phyloP scores from a whole-genome alignment of 1,140 invertebrate species.

The Atta colombica region DNA sequence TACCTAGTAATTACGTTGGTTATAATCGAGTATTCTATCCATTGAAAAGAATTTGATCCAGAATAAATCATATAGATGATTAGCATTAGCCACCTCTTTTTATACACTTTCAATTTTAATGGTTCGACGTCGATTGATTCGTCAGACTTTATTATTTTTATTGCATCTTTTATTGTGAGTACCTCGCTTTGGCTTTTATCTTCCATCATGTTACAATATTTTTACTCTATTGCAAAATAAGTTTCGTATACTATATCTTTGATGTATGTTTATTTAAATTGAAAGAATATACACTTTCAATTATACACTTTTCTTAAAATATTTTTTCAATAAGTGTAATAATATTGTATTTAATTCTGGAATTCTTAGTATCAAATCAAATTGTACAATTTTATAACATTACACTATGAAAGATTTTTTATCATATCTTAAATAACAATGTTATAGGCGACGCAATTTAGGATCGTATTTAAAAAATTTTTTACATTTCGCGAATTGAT shows the following conservation, averaged over 20 bases:
- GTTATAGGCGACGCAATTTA: not conserved
- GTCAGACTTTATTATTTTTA: not conserved
- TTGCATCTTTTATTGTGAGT: slow-evolving; percentile 26
- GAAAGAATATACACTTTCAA: too few relatives aligned
- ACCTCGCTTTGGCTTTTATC: slow-evolving; percentile 55
- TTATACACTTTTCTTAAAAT: too few relatives aligned
- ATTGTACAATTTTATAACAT: not conserved
- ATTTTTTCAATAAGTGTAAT: too few relatives aligned
- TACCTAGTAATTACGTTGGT: slow-evolving; percentile 86
- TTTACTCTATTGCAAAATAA: not conserved
- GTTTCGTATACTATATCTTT: not conserved
- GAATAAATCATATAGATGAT: slow-evolving; percentile 87
- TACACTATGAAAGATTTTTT: not conserved
- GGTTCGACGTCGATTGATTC: not conserved
- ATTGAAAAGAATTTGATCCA: slow-evolving; percentile 86
- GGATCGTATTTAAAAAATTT: not conserved
- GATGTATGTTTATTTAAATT: not conserved
- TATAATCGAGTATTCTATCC: slow-evolving; percentile 88
- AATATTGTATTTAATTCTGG: not conserved
- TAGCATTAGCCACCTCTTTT: slow-evolving; percentile 89
- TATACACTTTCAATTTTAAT: slow-evolving; percentile 79
- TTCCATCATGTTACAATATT: slow-evolving; percentile 24
- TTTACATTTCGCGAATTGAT: not conserved
- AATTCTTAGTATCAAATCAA: not conserved
- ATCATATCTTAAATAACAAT: not conserved